Base-by-base conservation (phyloP, 1,140 invertebrate species). In the Drepana arcuata region DNA sequence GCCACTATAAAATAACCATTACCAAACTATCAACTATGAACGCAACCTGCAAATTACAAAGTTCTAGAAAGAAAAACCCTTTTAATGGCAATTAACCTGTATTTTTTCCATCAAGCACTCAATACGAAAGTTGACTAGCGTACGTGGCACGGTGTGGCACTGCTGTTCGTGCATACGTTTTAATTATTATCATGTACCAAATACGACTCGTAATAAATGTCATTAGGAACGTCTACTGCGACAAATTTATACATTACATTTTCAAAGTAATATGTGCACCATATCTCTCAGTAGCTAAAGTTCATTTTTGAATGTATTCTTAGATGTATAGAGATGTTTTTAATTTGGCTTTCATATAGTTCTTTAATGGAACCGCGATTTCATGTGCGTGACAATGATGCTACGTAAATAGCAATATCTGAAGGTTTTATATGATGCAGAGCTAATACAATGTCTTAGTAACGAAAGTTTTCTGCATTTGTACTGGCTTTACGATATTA, bases 151-250 rank as follows among this genome's bases (percentile, higher is more conserved):
- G 56, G 66, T 67, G 41, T 72, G 75, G 75, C 65, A 80, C 75
- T 53, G 47, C 35, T 38, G 42, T 77, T 75, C 75, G 75, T 80
- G 75, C 75, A 80, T 80, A 59, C 60, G 60, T 80, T 80, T 80
- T 80, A 80, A 80, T 80, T 80, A 80, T 77, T 80, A 49, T 77
- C 72, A 77, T 80, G 75, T 80, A 80, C 71, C 59, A 58, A 71
- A 80, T 75, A 74, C 69, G 64, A 47, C 70, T 72, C 57, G 70
- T 80, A 80, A 77, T 77, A 80, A 80, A 80, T 80, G 75, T 80
- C 75, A 80, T 80, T 80, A 80, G 65, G 64, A 75, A 67, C 53
- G 62, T 26, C 6, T 26, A 26, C 6, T 10, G 2, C 2, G 10
- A 10, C 24, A 4, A 26, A 26, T 10, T 6, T 26, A 26, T 10